These are phyloP conservation scores for Pardalotus punctatus DNA, from an alignment of 2,113 vertebrate species.

Conservation along the genomic window DNA sequence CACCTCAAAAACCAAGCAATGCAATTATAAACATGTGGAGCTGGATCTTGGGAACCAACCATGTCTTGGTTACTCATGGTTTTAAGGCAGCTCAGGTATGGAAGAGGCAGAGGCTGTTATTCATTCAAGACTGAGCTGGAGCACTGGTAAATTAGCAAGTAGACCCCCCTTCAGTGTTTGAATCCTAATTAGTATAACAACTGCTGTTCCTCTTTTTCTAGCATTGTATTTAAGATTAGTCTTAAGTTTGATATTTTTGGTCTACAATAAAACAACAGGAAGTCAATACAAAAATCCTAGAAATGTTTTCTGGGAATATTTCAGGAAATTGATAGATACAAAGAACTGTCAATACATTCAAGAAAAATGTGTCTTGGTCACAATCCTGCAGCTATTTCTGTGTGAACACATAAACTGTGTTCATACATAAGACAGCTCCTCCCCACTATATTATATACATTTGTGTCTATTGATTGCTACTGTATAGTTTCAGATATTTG, in stretches of 20 bases:
- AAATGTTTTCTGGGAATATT: constrained; percentile 5
- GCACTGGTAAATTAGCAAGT: not conserved
- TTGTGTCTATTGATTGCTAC: not conserved
- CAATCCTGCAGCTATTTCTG: not conserved
- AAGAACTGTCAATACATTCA: not conserved
- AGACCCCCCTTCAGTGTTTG: not conserved
- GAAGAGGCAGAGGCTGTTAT: not conserved
- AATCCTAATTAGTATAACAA: not conserved
- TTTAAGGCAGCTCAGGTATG: not conserved
- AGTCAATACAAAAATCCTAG: not conserved
- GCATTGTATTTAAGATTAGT: not conserved
- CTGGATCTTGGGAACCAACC: not conserved
- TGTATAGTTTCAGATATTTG: not conserved
- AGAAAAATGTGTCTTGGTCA: not conserved
- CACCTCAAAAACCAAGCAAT: not conserved
- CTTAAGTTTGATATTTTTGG: not conserved
- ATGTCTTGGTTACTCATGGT: not conserved
- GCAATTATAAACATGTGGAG: not conserved
- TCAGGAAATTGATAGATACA: constrained; percentile 1
- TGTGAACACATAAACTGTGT: not conserved
- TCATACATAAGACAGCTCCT: not conserved
- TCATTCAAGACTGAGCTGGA: not conserved
- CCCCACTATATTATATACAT: not conserved
- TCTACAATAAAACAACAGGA: not conserved
- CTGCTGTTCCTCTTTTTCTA: not conserved